Conservation (phyloP, 1,140 invertebrate species). For the Hycleus cichorii region DNA sequence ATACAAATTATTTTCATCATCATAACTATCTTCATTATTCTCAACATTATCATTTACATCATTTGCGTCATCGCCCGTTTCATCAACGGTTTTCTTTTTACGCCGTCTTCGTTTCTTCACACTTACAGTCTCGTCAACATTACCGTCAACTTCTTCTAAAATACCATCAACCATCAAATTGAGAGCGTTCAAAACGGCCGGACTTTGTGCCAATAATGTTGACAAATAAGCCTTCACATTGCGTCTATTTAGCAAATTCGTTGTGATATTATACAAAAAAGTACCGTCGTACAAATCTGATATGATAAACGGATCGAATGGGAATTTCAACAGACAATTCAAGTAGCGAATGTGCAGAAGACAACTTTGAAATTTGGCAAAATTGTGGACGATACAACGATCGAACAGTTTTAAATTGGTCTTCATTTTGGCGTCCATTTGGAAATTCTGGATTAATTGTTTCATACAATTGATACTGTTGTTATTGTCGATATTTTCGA, state of each 20-base stretch:
- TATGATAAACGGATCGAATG: constrained; percentile 47
- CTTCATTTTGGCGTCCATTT: constrained; percentile 51
- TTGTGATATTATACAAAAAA: constrained; percentile 62
- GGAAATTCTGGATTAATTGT: constrained; percentile 55
- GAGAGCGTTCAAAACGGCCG: constrained; percentile 15
- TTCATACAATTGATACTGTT: constrained; percentile 49
- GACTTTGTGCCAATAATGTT: constrained; percentile 19
- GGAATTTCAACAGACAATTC: constrained; percentile 55
- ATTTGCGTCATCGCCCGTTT: not conserved
- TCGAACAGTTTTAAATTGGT: constrained; percentile 54
- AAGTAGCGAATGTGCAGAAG: constrained; percentile 53
- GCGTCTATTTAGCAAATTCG: constrained; percentile 27
- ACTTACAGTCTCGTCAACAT: not conserved
- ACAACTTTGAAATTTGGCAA: constrained; percentile 65
- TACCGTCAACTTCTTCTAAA: not conserved
- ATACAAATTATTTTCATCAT: constrained; percentile 29
- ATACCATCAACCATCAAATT: constrained; percentile 13
- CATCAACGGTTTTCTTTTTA: constrained; percentile 2
- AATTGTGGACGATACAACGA: constrained; percentile 53
- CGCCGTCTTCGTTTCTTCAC: not conserved
- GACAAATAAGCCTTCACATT: constrained; percentile 23
- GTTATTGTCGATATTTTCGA: constrained; percentile 43
- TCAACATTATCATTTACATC: not conserved
- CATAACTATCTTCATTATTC: constrained; percentile 5
- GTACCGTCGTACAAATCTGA: constrained; percentile 61